Evolutionary conservation across 1,140 invertebrate genomes (phyloP), one percentile per base, ranked within the genome.

Genomic region (Zophobas atratus): DNA sequence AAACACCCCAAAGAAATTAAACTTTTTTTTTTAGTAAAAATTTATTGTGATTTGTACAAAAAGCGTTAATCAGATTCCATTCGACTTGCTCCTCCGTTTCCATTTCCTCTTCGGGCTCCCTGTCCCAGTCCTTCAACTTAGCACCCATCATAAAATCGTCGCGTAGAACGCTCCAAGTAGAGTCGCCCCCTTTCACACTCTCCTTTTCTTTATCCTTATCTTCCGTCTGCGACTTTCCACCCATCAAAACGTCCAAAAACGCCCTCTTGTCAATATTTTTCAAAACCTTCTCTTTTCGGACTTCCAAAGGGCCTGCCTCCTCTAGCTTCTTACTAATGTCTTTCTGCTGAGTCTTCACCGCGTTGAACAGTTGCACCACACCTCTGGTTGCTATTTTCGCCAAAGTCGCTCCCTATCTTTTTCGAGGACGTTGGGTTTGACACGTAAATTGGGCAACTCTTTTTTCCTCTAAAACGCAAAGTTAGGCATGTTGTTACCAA

Each of bases 361-460:
- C 94, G 90, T 98, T 98, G 81, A 98, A 98, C 79, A 98, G 87
- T 85, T 97, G 95, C 0, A 98, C 95, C 1, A 97, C 95, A 84
- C 96, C 96, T 85, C 94, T 96, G 75, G 95, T 97, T 20, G 96
- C 96, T 81, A 97, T 95, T 90, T 93, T 96, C 39, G 92, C 88
- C 70, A 97, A 86, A 55, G 90, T 87, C 90, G 91, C 87, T 97
- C 96, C 79, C 91, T 89, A 77, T 94, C 92, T 83, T 92, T 91
- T 80, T 94, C 91, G 77, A 90, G 86, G 79, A 93, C 88, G 71
- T 91, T 90, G 76, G 95, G 94, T 88, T 96, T 97, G 0, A 91
- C 84, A 83, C 94, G 88, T 72, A 93, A 88, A 83, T 92, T 90
- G 46, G 92, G 87, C 80, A 90, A 89, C 81, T 91, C 89, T 84